Conservation (phyloP, 2,888 invertebrate genomes). For the Oligia strigilis region DNA sequence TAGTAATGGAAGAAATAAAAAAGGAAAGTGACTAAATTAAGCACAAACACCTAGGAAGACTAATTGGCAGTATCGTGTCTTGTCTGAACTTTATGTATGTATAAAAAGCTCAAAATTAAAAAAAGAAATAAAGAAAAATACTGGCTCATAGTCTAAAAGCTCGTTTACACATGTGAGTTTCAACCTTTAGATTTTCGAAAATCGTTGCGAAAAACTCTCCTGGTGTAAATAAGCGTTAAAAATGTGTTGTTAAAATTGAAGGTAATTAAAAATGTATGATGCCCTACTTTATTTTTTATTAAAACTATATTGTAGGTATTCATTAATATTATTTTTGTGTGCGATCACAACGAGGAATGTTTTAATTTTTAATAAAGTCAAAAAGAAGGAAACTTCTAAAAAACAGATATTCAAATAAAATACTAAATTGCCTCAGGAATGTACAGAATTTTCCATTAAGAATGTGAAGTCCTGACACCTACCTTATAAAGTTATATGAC, state of each 20-base stretch:
- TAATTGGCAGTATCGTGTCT: constrained; percentile 57
- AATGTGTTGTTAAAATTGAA: constrained; percentile 5
- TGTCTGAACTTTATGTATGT: background rate
- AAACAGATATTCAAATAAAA: constrained; percentile 12
- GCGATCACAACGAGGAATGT: constrained; percentile 60
- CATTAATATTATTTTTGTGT: constrained; percentile 15
- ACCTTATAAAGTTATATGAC: constrained; percentile 25
- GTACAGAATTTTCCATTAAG: constrained; percentile 27
- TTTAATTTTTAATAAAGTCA: constrained; percentile 13
- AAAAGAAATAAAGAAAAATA: constrained; percentile 25
- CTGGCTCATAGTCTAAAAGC: constrained; percentile 39
- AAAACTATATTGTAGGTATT: constrained; percentile 19
- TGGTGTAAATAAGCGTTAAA: constrained; percentile 3
- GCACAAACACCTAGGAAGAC: constrained; percentile 58
- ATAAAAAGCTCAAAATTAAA: background rate
- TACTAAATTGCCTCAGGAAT: constrained; percentile 52
- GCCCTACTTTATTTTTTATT: background rate
- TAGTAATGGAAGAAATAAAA: constrained; percentile 30
- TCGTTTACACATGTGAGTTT: constrained; percentile 17
- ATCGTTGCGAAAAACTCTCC: background rate
- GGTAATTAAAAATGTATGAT: constrained; percentile 15
- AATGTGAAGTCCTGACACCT: constrained; percentile 23
- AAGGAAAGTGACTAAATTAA: constrained; percentile 42
- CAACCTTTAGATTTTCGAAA: background rate
- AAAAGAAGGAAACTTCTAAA: constrained; percentile 12